phyloP scores from a whole-genome alignment of 1,140 invertebrate genomes.

The Drosophila lowei region DNA sequence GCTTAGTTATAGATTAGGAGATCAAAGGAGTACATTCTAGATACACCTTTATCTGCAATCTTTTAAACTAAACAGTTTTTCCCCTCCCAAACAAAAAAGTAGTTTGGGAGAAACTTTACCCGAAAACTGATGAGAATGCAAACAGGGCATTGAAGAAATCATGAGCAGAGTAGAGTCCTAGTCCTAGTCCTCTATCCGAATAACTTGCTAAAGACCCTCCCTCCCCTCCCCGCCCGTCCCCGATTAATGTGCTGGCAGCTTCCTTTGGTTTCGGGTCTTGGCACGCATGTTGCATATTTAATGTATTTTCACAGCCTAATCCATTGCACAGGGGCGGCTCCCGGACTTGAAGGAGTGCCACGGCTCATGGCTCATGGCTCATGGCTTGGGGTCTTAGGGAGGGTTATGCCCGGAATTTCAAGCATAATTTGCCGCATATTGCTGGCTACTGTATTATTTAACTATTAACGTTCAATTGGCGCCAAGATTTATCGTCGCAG shows the following conservation, averaged over 20 bases:
- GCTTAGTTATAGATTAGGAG: too few species aligned
- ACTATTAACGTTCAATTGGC: conserved; percentile 80
- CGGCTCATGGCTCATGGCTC: conserved; percentile 13
- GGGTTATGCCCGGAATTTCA: conserved; percentile 73
- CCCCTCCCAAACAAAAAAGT: too few species aligned
- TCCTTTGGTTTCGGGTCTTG: conserved; percentile 28
- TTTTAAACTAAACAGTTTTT: too few species aligned
- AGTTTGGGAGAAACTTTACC: neutral
- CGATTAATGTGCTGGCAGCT: neutral
- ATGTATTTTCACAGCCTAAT: conserved; percentile 63
- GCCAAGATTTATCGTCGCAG: conserved; percentile 63
- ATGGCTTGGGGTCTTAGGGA: conserved; percentile 23
- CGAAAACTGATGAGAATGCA: conserved; percentile 20
- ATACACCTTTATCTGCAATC: too few species aligned
- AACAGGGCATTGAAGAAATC: neutral
- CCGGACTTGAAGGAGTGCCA: neutral
- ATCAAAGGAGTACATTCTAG: too few species aligned
- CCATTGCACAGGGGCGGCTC: conserved; percentile 38
- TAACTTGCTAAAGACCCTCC: conserved; percentile 31
- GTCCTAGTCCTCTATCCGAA: conserved; percentile 1
- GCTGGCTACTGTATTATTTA: conserved; percentile 77
- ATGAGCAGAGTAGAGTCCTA: too few species aligned
- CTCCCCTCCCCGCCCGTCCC: neutral
- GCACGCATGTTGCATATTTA: conserved; percentile 76
- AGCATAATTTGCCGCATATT: conserved; percentile 78